Base-by-base conservation (phyloP, 2,888 invertebrate genomes). In the Oligia strigilis region DNA sequence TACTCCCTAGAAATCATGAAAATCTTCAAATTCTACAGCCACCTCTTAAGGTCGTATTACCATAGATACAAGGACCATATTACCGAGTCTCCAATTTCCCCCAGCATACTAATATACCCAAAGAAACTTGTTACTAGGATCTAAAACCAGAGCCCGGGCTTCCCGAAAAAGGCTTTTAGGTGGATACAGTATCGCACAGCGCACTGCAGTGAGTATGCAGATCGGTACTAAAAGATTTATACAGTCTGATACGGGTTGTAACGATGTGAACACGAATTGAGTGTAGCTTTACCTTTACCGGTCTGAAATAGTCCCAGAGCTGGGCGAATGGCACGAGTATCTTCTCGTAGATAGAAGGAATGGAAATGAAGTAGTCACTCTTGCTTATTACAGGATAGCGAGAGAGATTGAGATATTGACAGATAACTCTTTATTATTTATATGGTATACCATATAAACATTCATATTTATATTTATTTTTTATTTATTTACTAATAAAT, bases 161-260 rank as follows among this genome's bases (percentile, higher is more conserved):
- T 64, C 40, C 36, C 60, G 55, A 73, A 85, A 82, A 67, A 71
- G 60, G 55, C 8, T 81, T 81, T 85, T 70, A 1, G 52, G 17
- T 52, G 0, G 43, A 14, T 43, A 13, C 58, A n/a, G 69, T 46
- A 43, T 65, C 19, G 69, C 14, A 19, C 17, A 55, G 66, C 77
- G 86, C 86, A 84, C 71, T 84, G 84, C 84, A 86, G 84, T 74
- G 60, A n/a, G 49, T 67, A 82, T 86, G 86, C 84, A 86, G 83
- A 74, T 74, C 66, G 46, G 82, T 60, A 64, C 86, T 84, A 86
- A 84, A 86, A 82, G 83, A 84, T 84, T 86, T 86, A 72, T 40
- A 82, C 82, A 78, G 46, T 17, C 19, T 14, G 66, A 74, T 66
- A 73, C 83, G 29, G 29, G 23, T 67, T 19, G 71, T 58, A 70